Evolutionary conservation across 1,140 invertebrate species (phyloP).

Genomic region (Achatina immaculata): DNA sequence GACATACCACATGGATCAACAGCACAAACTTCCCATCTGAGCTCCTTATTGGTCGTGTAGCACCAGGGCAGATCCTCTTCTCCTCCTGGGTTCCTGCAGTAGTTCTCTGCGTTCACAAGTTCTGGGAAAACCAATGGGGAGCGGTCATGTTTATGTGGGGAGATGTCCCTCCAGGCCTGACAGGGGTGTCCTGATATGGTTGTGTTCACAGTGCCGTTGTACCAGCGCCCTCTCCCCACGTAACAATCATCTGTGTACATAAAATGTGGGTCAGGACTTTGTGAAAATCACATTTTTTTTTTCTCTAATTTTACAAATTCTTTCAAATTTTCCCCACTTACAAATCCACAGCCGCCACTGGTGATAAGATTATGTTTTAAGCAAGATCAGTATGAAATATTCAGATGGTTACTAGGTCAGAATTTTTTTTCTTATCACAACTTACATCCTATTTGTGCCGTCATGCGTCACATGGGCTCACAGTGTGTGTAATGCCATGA

Average conservation of each 20-base stretch:
- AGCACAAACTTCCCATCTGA: slow-evolving; percentile 90
- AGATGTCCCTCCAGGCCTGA: slow-evolving; percentile 89
- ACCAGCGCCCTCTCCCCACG: slow-evolving; percentile 87
- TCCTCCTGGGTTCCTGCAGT: slow-evolving; percentile 95
- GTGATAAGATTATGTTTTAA: background rate
- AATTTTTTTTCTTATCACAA: no score
- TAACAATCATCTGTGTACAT: slow-evolving; percentile 76
- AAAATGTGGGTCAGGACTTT: background rate
- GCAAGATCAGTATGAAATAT: no score
- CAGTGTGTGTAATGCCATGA: no score
- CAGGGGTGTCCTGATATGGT: slow-evolving; percentile 88
- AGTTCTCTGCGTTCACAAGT: slow-evolving; percentile 89
- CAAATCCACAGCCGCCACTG: background rate
- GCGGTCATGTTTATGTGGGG: slow-evolving; percentile 87
- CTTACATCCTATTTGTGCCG: no score
- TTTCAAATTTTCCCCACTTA: background rate
- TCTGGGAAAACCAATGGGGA: slow-evolving; percentile 89
- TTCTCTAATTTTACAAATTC: background rate
- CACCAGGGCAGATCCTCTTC: slow-evolving; percentile 95
- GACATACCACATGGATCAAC: slow-evolving; percentile 61
- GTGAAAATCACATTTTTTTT: slow-evolving; percentile 3
- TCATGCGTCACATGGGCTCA: no score
- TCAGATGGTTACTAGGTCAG: no score
- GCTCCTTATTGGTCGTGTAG: slow-evolving; percentile 82
- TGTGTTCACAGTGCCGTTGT: slow-evolving; percentile 88